Evolutionary conservation across 2,113 vertebrate species (phyloP), one percentile per base, ranked within the genome.

Genomic region (Rafetus swinhoei): DNA sequence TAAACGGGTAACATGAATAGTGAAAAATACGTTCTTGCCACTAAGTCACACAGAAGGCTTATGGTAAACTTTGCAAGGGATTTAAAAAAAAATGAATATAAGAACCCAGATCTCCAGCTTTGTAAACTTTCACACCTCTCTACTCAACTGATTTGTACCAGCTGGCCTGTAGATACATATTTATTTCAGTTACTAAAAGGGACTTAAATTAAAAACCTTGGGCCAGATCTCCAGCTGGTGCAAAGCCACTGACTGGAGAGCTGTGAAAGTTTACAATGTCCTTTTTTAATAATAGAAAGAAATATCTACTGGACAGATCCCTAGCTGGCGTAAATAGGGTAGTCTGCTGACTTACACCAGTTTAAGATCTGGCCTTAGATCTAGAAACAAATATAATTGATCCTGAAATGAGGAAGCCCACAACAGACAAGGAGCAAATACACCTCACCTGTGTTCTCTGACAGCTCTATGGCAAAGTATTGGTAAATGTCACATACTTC

Each of bases 21-120:
- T 16, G 53, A 35, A 55, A 91, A 76, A 35, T 89, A 79, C 53
- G 81, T 83, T 85, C 92, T 89, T 84, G 85, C 62, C 79, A 87
- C 29, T 77, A 54, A 4, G 18, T 81, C 39, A 56, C 1, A 6
- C 39, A 19, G 69, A 54, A 53, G 21, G 39, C 5, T 24, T 76
- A 39, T 45, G 39, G 19, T 45, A 45, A 76, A 76, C 22, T 21
- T 83, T 83, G 27, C 57, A 85, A 6, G 35, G 24, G 7, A 29
- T 19, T 79, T 79, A 65, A 56, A 3, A 69, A 69, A 53, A 87
- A 74, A 1, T 13, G 29, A 83, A 12, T 52, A 74, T 79, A 16
- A 79, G 8, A 39, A 57, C 86, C 62, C 54, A 45, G 4, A 19
- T 56, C 79, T 45, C 19, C 1, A 0, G 21, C 53, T 93, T 65